Evolutionary conservation across 2,113 vertebrate genomes (phyloP), one percentile per base, ranked within the genome.

Genomic region (Speoplatyrhinus poulsoni): DNA sequence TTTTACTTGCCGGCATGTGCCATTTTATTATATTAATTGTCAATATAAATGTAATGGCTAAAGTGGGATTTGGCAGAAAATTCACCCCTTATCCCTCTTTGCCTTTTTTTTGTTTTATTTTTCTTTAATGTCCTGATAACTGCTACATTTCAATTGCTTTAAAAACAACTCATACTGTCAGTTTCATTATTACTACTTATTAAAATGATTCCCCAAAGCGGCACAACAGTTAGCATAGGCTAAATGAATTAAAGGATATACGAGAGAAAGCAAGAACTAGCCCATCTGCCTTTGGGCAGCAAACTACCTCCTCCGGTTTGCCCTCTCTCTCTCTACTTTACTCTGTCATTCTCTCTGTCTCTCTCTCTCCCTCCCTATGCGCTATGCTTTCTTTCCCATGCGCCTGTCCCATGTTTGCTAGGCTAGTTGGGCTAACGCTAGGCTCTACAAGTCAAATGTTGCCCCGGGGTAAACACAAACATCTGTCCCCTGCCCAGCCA

Each of bases 391-490:
- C 19, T 19, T 57, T 41, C 41, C n/a, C 46, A 2, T 19, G 15
- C 19, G 1, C 56, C 67, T 70, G 46, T 33, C 79, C 62, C 68
- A 71, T 26, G 69, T n/a, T 11, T 69, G 67, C 52, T 26, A 73
- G 62, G 62, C 85, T 74, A 72, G 63, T 60, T 67, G 79, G 81
- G 76, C 82, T 84, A 79, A 76, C 64, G 75, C 64, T 81, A 75
- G 82, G 82, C 82, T 79, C 65, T 65, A 80, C 70, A 78, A 85
- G 88, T 88, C 82, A 76, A 85, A 89, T 85, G 81, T 88, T 81
- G 88, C 88, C 82, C 85, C 79, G 82, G 85, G 87, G 89, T 90
- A 89, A 89, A 88, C 83, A 85, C 83, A 87, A 91, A 90, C 90
- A 92, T 91, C 89, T 90, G 87, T 89, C 87, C 80, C 80, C 80